Percentiles rank a stretch among this genome's conserved stretches.
Conservation (phyloP, 2,888 invertebrate species). For the Amaurobius ferox region DNA sequence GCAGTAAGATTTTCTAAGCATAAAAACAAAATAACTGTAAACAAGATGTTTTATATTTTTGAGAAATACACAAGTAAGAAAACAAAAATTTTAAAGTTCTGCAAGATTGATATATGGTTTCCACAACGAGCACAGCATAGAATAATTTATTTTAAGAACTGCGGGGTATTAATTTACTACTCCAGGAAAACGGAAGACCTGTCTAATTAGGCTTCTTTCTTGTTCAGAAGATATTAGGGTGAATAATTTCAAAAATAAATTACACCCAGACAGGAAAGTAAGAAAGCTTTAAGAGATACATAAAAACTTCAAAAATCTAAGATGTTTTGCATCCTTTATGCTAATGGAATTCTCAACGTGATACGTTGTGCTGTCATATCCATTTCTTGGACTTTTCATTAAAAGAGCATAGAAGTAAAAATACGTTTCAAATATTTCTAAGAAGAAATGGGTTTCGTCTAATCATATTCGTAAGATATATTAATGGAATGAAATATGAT, state of each 20-base stretch:
- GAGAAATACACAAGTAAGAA: background rate
- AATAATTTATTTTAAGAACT: background rate
- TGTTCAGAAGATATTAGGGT: background rate
- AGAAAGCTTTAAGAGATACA: background rate
- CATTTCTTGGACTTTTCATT: too few species aligned
- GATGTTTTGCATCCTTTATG: background rate
- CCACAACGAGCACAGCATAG: background rate
- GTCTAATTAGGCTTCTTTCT: background rate
- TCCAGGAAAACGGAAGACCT: background rate
- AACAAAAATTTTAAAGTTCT: background rate
- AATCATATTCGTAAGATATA: too few species aligned
- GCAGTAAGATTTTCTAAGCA: background rate
- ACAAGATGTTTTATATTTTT: background rate
- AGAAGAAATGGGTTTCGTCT: too few species aligned
- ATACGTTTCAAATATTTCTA: too few species aligned
- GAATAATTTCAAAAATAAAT: conserved; percentile 1
- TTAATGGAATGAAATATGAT: too few species aligned
- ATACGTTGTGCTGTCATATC: background rate
- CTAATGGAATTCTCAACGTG: background rate
- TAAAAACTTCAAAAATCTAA: background rate
- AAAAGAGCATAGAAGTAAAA: too few species aligned
- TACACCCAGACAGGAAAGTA: background rate
- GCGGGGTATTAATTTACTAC: background rate
- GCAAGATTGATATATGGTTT: background rate
- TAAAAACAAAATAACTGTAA: background rate